phyloP scores from a whole-genome alignment of 2,888 invertebrate species.

The Chydorus sphaericus region DNA sequence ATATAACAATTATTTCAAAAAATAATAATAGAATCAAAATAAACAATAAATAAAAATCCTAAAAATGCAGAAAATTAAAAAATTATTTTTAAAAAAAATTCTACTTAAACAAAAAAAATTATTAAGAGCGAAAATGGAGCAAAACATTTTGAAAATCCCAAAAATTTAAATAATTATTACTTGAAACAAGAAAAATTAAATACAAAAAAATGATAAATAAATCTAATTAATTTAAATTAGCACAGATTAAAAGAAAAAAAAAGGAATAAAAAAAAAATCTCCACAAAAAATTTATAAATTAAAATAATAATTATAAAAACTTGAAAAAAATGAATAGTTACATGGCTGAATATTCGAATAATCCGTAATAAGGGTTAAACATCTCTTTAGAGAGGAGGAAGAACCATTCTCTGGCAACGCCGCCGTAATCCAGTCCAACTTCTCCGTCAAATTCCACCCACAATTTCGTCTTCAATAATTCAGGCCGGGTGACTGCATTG shows the following conservation, averaged over 20 bases:
- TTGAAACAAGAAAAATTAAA: too few relatives aligned
- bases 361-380: slow-evolving; percentile 99
- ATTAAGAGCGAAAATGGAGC: too few relatives aligned
- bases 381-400: slow-evolving; percentile 96
- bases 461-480: slow-evolving; percentile 87
- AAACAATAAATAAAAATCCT: not conserved
- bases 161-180: too few relatives aligned
- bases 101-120: too few relatives aligned
- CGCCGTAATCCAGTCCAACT: slow-evolving; percentile 90
- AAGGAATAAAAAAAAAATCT: slow-evolving; percentile 9
- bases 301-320: not conserved
- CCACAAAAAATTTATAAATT: slow-evolving; percentile 15
- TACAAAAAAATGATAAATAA: too few relatives aligned
- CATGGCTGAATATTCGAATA: slow-evolving; percentile 99
- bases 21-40: not conserved
- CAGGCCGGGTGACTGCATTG: slow-evolving; percentile 74
- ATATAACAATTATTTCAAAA: not conserved
- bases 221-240: too few relatives aligned
- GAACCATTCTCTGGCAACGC: slow-evolving; percentile 95
- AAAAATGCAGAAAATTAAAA: not conserved
- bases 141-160: too few relatives aligned
- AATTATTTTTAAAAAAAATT: too few relatives aligned
- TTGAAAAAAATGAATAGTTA: slow-evolving; percentile 34
- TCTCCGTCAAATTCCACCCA: slow-evolving; percentile 99
- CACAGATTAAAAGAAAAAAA: slow-evolving; percentile 10